Evolutionary conservation across 1,140 invertebrate genomes (phyloP), one percentile per base, ranked within the genome.

Genomic region (Rhyzopertha dominica): DNA sequence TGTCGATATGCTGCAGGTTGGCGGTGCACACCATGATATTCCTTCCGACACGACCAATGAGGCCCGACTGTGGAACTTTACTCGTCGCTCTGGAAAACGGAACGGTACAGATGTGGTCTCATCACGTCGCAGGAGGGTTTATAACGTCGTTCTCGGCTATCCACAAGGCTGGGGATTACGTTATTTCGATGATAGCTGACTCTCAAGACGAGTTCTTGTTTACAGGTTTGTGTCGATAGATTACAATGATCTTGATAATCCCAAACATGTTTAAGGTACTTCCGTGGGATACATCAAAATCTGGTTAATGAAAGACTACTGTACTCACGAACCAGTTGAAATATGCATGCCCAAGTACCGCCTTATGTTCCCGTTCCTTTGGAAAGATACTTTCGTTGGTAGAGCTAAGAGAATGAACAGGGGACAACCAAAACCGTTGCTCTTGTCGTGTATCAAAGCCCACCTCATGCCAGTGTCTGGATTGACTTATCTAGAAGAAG

Each of bases 241-340:
- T n/a, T n/a, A n/a, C n/a, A n/a, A 38, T 9, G 16, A 34, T 32
- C 7, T 32, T 8, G 13, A 13, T 32, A 13, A 1, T 14, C 9
- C 17, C 20, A 16, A 17, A 25, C 20, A n/a, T 28, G 17, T 46
- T 49, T 20, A 19, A 74, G 74, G 74, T 9, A 79, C 81, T 22
- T 73, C 74, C 0, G 62, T 72, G 25, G 84, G 84, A 5, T 85
- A 85, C 51, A 72, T 87, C 13, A 85, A 85, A 66, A 73, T 81
- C 4, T 87, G 82, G 82, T 65, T 82, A 20, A 68, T 86, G 59
- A 70, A 63, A 22, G 81, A 84, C 59, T 86, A 74, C 51, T 53
- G 38, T 24, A 43, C 44, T 20, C 14, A 37, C 9, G 39, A 52
- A 13, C 32, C 51, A 17, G 49, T 56, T 7, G 45, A 52, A 14